Conservation (phyloP, 1,140 invertebrate genomes). For the Drosophila ohnishii region DNA sequence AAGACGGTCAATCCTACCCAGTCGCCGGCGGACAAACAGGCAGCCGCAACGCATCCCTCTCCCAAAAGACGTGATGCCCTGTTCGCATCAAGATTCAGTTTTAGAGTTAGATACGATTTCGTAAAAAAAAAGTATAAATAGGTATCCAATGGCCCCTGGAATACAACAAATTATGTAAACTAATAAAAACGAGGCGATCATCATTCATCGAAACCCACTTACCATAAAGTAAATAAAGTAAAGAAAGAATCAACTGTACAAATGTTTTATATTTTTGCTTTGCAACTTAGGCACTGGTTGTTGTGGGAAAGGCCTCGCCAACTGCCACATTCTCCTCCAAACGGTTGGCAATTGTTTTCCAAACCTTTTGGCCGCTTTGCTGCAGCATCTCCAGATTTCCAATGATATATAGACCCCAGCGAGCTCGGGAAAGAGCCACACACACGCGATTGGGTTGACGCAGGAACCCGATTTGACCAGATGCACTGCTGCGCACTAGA, state of each 20-base stretch:
- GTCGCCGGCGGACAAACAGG: constrained; percentile 21
- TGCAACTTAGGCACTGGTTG: not conserved
- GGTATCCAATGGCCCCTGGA: not conserved
- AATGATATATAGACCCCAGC: constrained; percentile 86
- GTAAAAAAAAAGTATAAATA: constrained; percentile 21
- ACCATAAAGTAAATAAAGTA: constrained; percentile 35
- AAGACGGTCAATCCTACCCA: constrained; percentile 17
- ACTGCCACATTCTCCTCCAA: constrained; percentile 40
- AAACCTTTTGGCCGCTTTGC: constrained; percentile 83
- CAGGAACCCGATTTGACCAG: constrained; percentile 90
- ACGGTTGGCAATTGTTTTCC: constrained; percentile 84
- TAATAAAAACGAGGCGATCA: constrained; percentile 23
- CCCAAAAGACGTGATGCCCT: constrained; percentile 53
- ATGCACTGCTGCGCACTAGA: constrained; percentile 89
- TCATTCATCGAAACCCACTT: constrained; percentile 43
- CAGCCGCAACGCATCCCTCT: constrained; percentile 17
- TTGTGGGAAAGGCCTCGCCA: constrained; percentile 55
- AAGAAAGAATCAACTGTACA: constrained; percentile 47
- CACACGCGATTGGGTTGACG: constrained; percentile 90
- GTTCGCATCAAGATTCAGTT: constrained; percentile 53
- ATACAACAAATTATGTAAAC: constrained; percentile 10
- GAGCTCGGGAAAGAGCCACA: constrained; percentile 92
- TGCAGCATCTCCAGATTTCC: constrained; percentile 88
- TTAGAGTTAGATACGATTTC: constrained; percentile 47
- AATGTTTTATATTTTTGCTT: not conserved